phyloP scores from a whole-genome alignment of 92 coral and sea anemone species.

The Zoanthus sansibaricus region DNA sequence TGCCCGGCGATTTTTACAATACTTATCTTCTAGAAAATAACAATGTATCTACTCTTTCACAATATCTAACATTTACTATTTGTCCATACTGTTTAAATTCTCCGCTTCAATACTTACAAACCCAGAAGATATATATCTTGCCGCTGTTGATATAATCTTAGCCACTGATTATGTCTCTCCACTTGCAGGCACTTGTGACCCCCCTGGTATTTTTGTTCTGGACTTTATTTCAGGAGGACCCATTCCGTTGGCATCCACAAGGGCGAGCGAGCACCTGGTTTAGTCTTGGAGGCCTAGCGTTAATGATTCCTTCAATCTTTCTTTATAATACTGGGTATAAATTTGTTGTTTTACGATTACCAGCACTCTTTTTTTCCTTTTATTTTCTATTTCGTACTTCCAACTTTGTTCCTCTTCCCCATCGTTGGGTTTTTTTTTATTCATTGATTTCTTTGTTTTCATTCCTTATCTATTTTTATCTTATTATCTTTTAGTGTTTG shows the following conservation, averaged over 20 bases:
- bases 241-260: constrained; percentile 68
- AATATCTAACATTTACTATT: no score
- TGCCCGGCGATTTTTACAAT: no score
- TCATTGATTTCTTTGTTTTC: not conserved
- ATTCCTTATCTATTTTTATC: not conserved
- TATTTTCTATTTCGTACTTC: not conserved
- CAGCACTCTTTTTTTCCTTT: not conserved
- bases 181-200: constrained; percentile 62
- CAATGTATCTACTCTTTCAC: no score
- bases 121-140: no score
- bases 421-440: not conserved
- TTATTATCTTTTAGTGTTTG: not conserved
- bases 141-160: no score
- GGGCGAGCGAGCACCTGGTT: constrained; percentile 61
- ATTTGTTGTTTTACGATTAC: not conserved
- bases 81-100: no score
- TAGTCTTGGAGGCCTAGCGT: constrained; percentile 57
- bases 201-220: constrained; percentile 73
- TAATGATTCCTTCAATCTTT: constrained; percentile 68
- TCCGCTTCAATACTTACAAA: no score
- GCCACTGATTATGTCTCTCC: no score
- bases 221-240: constrained; percentile 70
- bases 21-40: no score
- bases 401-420: not conserved
- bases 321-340: constrained; percentile 65